Evolutionary conservation across 2,797 vertebrate species (phyloP).

Genomic region (Siniperca obscura): DNA sequence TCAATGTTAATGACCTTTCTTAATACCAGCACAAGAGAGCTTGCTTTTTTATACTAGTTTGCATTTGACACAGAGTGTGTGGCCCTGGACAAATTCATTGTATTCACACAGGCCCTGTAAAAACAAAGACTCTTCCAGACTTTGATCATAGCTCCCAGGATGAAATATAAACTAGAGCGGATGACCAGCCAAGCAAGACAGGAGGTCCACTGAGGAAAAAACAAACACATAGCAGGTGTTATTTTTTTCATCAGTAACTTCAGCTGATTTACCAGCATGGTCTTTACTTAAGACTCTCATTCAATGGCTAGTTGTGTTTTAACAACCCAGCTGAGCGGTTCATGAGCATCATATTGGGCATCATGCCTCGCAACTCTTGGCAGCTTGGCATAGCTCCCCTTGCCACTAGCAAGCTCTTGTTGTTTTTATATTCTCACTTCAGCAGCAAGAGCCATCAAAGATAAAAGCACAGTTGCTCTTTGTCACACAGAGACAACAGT

Average conservation of each 20-base stretch:
- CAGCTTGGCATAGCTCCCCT: conserved; percentile 61
- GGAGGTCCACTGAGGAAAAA: conserved; percentile 28
- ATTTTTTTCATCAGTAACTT: conserved; percentile 50
- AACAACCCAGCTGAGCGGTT: conserved; percentile 70
- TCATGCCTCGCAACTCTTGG: conserved; percentile 64
- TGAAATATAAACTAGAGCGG: conserved; percentile 39
- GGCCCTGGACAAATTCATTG: conserved; percentile 50
- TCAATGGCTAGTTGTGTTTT: conserved; percentile 66
- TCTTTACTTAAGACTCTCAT: conserved; percentile 56
- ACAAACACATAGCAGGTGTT: conserved; percentile 43
- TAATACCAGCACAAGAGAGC: conserved; percentile 63
- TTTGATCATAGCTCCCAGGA: conserved; percentile 57
- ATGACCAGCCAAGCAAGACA: conserved; percentile 43
- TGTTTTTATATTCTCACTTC: conserved; percentile 74
- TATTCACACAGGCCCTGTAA: conserved; percentile 53
- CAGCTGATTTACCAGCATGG: conserved; percentile 48
- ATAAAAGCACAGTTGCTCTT: conserved; percentile 76
- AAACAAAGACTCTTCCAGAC: conserved; percentile 52
- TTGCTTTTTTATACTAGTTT: conserved; percentile 66
- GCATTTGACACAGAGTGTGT: conserved; percentile 61
- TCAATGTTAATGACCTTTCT: conserved; percentile 71
- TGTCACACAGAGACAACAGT: conserved; percentile 74
- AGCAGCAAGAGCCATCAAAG: conserved; percentile 74
- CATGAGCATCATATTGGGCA: conserved; percentile 70
- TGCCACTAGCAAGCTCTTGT: conserved; percentile 58